A percentile compares a stretch with the other conserved stretches of the same genome.
phyloP scores from a whole-genome alignment of 2,888 invertebrate genomes.

The Dugesia japonica region DNA sequence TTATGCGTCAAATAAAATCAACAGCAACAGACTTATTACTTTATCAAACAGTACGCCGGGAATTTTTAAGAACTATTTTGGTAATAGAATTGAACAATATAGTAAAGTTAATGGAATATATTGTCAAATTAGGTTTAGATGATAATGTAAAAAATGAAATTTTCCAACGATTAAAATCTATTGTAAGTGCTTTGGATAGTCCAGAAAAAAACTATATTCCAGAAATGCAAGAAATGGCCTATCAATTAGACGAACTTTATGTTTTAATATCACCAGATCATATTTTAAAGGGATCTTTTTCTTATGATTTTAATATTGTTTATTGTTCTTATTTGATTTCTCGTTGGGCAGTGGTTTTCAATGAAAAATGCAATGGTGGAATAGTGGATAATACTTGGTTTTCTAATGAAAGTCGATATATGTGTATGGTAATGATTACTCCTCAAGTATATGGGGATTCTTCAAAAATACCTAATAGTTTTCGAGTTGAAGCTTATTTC shows the following conservation, averaged over 20 bases:
- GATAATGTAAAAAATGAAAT: background rate
- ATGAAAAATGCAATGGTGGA: background rate
- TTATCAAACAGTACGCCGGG: background rate
- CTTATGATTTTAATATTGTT: background rate
- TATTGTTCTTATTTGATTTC: background rate
- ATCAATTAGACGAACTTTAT: background rate
- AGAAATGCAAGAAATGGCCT: background rate
- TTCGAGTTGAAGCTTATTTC: background rate
- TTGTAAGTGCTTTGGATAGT: background rate
- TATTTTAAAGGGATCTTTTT: background rate
- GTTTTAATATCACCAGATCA: background rate
- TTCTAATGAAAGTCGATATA: background rate
- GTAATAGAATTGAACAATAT: background rate
- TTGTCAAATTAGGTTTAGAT: background rate
- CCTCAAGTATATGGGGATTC: background rate
- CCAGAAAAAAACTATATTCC: background rate
- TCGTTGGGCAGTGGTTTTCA: background rate
- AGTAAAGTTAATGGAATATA: background rate
- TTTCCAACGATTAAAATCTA: background rate
- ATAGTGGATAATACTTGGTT: slow-evolving; percentile 3
- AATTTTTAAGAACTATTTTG: slow-evolving; percentile 8
- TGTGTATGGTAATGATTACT: background rate
- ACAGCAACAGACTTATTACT: background rate
- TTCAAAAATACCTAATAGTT: background rate
- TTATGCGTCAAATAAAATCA: background rate